phyloP scores from a whole-genome alignment of 92 coral and sea anemone genomes.

The Epizoanthus ramosus region DNA sequence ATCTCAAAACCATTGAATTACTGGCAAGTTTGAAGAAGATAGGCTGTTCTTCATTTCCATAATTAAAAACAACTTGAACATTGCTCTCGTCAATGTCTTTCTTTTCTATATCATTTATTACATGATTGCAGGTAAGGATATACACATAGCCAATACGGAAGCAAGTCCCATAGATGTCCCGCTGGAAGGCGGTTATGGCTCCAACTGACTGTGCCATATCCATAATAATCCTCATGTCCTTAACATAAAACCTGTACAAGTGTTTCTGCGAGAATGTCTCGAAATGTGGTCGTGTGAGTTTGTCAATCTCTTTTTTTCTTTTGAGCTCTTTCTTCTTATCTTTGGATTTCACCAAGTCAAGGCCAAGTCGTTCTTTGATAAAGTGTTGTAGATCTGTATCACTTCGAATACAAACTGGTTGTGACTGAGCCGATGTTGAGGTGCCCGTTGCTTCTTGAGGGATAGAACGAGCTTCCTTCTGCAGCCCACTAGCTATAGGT shows the following conservation, averaged over 20 bases:
- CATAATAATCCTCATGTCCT: neutral
- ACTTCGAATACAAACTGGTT: neutral
- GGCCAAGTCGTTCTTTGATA: neutral
- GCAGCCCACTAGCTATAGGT: neutral
- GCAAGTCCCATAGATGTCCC: neutral
- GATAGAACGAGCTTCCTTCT: neutral
- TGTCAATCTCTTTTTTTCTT: neutral
- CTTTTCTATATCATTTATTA: neutral
- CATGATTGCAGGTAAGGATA: slow-evolving; percentile 1
- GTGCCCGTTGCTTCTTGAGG: neutral
- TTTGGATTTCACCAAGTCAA: neutral
- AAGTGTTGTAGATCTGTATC: neutral
- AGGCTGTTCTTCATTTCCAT: neutral
- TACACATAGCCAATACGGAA: neutral
- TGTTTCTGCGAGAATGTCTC: neutral
- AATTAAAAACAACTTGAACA: neutral
- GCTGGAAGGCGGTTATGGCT: neutral
- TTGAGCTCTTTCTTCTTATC: neutral
- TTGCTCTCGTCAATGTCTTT: neutral
- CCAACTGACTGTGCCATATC: neutral
- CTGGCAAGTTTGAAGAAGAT: neutral
- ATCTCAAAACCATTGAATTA: neutral
- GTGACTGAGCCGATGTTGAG: neutral
- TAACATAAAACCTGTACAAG: neutral
- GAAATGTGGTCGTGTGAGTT: neutral